Evolutionary conservation across 2,797 vertebrate genomes (phyloP).

Genomic region (Poeciliopsis infans): DNA sequence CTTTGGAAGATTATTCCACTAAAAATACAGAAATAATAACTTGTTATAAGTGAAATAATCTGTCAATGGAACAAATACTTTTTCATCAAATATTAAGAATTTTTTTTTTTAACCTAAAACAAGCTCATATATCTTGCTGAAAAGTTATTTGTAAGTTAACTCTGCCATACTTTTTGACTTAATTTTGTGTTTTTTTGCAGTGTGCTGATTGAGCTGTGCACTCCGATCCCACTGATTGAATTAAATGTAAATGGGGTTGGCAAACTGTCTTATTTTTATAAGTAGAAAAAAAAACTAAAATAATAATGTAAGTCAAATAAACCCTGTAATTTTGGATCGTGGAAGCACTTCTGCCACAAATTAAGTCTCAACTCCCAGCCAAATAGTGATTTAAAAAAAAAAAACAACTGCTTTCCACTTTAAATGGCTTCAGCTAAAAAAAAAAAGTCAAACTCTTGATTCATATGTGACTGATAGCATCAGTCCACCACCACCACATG

Average conservation of each 20-base stretch:
- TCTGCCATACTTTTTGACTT: too few relatives aligned
- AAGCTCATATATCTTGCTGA: too few relatives aligned
- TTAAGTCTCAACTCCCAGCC: not conserved
- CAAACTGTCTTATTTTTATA: not conserved
- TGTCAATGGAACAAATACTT: too few relatives aligned
- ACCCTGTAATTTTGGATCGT: not conserved
- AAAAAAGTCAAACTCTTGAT: not conserved
- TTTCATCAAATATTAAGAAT: too few relatives aligned
- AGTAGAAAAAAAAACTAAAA: not conserved
- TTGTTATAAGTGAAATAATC: too few relatives aligned
- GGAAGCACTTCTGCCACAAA: not conserved
- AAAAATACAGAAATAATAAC: too few relatives aligned
- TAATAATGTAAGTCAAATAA: not conserved
- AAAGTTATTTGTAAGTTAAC: too few relatives aligned
- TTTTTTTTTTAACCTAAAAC: too few relatives aligned
- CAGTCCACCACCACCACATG: not conserved
- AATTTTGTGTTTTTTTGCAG: too few relatives aligned
- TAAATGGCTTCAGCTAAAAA: not conserved
- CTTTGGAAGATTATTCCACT: too few relatives aligned
- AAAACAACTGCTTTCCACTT: not conserved
- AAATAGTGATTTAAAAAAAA: not conserved
- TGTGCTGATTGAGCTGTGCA: not conserved
- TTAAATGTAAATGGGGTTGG: not conserved
- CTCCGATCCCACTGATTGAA: not conserved
- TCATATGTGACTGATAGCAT: slow-evolving; percentile 2